These are phyloP conservation scores for Novumbra hubbsi DNA, from an alignment of 2,797 vertebrate species.

Conservation along the genomic window DNA sequence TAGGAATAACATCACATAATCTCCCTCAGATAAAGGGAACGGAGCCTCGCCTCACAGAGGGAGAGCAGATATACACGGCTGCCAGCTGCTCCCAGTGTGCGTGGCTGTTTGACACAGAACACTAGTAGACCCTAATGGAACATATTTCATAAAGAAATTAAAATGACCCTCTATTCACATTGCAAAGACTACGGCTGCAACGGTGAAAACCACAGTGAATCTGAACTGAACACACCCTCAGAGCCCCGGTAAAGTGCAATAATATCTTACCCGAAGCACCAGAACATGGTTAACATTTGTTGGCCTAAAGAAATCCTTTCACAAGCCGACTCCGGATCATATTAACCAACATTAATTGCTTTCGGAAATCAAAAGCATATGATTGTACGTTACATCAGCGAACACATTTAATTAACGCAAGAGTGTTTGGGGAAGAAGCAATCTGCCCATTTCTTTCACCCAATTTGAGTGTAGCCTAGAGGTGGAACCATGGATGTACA, in stretches of 20 bases:
- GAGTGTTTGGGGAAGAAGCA: conserved; percentile 9
- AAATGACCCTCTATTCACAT: neutral
- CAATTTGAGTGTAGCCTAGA: conserved; percentile 26
- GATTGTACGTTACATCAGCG: conserved; percentile 26
- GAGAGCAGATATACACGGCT: conserved; percentile 29
- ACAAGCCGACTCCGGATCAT: conserved; percentile 20
- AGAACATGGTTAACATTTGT: conserved; percentile 1
- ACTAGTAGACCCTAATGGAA: conserved; percentile 22
- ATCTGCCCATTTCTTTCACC: conserved; percentile 30
- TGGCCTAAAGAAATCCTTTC: conserved; percentile 20
- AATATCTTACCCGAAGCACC: too few relatives aligned
- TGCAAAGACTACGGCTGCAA: neutral
- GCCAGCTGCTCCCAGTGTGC: conserved; percentile 34
- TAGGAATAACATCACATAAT: conserved; percentile 74
- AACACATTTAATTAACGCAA: conserved; percentile 24
- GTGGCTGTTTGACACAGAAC: neutral
- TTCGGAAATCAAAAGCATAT: conserved; percentile 40
- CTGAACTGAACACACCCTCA: too few relatives aligned
- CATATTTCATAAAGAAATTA: neutral
- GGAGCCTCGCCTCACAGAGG: conserved; percentile 61
- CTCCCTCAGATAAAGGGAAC: conserved; percentile 68
- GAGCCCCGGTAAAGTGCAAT: too few relatives aligned
- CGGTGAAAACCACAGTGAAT: neutral
- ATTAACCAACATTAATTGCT: conserved; percentile 35
- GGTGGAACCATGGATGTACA: conserved; percentile 33